Evolutionary conservation across 1,140 invertebrate species (phyloP), one percentile per base, ranked within the genome.

Genomic region (Brachionus manjavacas): DNA sequence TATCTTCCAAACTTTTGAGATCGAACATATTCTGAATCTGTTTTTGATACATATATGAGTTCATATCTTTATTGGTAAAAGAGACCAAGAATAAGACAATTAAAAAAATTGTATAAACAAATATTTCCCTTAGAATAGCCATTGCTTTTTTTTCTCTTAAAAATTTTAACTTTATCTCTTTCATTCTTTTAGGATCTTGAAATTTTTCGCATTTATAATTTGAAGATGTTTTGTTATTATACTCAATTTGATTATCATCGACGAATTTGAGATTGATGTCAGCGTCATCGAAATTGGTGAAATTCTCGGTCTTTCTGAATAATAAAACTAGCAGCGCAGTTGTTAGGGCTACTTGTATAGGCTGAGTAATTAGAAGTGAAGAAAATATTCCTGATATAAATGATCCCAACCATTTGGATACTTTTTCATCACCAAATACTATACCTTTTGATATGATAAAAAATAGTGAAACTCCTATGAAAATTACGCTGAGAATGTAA

Each of bases 361-460:
- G 91, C 85, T 92, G 91, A 28, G 91, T 92, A 28, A 92, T 85
- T 76, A 92, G 89, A 11, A 92, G 87, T 0, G 91, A 91, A 68
- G 89, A 88, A 85, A 92, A 89, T 87, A 92, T 91, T 3, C 91
- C 91, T 2, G 91, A 87, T 64, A 92, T 78, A 84, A 92, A 88
- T 2, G 91, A 91, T 0, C 90, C 90, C 4, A 92, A 89, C 91
- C 91, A 92, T 86, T 92, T 91, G 66, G 89, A 89, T 55, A 90
- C 90, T 84, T 91, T 92, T 20, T 90, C 88, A 81, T 92, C 91
- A 41, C 91, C 90, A 87, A 92, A 92, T 85, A 87, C 87, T 68
- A 92, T 90, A 20, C 91, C 91, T 85, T 91, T 91, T 43, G 91
- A 90, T 85, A 90, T 91, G 7, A 92, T 88, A 86, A 92, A 91